A percentile compares a stretch with the other conserved stretches of the same genome.
Conservation (phyloP, 1,140 invertebrate genomes). For the Frieseomelitta varia region DNA sequence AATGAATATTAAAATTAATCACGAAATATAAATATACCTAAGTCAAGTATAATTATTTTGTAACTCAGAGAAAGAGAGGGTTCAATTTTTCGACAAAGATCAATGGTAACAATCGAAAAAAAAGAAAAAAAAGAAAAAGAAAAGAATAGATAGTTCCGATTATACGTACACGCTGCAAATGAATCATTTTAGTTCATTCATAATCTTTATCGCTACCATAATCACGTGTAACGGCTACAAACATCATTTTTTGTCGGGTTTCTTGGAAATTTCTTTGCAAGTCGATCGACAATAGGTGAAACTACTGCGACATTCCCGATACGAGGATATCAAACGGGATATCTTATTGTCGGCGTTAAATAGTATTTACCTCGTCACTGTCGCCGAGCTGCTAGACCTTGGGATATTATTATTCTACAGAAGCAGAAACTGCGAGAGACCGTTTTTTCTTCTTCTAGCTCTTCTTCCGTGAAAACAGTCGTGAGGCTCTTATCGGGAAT, state of each 20-base stretch:
- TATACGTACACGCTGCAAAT: not conserved
- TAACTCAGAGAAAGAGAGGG: too few species aligned
- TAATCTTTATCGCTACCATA: slow-evolving; percentile 14
- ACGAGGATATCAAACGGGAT: not conserved
- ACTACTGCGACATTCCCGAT: slow-evolving; percentile 10
- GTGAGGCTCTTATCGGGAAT: slow-evolving; percentile 5
- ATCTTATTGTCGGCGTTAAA: not conserved
- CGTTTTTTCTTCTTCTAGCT: not conserved
- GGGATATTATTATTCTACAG: slow-evolving; percentile 26
- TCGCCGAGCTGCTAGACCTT: not conserved
- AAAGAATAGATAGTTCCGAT: not conserved
- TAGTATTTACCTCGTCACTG: not conserved
- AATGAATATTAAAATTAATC: not conserved
- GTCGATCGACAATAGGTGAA: slow-evolving; percentile 1
- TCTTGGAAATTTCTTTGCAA: not conserved
- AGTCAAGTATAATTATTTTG: too few species aligned
- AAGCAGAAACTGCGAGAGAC: not conserved
- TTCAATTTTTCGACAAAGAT: not conserved
- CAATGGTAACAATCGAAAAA: not conserved
- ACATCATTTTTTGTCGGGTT: not conserved
- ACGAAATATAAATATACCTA: not conserved
- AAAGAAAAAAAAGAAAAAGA: not conserved
- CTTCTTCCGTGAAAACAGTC: not conserved
- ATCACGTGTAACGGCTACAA: not conserved
- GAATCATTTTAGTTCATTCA: slow-evolving; percentile 20